Conservation (phyloP, 2,797 vertebrate species). For the Chelmon rostratus region DNA sequence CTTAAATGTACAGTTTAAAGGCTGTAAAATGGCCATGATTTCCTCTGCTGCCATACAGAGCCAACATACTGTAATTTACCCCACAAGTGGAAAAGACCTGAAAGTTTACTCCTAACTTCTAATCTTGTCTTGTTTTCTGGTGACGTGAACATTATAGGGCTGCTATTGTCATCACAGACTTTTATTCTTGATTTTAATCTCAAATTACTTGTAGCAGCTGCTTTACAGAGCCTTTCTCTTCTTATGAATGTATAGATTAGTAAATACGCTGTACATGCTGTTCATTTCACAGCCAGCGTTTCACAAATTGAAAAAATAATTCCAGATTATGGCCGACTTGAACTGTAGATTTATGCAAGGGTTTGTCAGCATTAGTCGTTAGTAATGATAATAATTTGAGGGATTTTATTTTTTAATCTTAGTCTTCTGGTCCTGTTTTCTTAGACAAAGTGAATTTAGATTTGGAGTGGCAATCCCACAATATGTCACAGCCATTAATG, state of each 20-base stretch:
- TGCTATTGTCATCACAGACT: not conserved
- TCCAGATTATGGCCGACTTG: not conserved
- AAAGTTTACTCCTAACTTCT: not conserved
- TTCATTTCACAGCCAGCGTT: not conserved
- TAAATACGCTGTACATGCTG: not conserved
- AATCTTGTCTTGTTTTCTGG: not conserved
- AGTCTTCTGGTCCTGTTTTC: not conserved
- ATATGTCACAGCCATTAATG: slow-evolving; percentile 19
- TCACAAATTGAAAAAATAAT: not conserved
- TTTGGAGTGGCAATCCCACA: not conserved
- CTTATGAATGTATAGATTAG: not conserved
- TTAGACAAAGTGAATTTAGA: not conserved
- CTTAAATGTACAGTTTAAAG: not conserved
- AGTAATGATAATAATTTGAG: not conserved
- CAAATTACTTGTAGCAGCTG: slow-evolving; percentile 6
- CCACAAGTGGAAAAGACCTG: not conserved
- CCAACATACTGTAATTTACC: not conserved
- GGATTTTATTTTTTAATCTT: not conserved
- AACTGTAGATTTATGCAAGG: not conserved
- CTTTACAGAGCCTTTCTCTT: not conserved
- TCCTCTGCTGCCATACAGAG: not conserved
- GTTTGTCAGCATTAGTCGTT: not conserved
- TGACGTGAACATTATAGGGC: not conserved
- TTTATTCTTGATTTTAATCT: not conserved
- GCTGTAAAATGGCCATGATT: not conserved